Conservation (phyloP, 2,113 vertebrate genomes). For the Haliaeetus leucogaster region DNA sequence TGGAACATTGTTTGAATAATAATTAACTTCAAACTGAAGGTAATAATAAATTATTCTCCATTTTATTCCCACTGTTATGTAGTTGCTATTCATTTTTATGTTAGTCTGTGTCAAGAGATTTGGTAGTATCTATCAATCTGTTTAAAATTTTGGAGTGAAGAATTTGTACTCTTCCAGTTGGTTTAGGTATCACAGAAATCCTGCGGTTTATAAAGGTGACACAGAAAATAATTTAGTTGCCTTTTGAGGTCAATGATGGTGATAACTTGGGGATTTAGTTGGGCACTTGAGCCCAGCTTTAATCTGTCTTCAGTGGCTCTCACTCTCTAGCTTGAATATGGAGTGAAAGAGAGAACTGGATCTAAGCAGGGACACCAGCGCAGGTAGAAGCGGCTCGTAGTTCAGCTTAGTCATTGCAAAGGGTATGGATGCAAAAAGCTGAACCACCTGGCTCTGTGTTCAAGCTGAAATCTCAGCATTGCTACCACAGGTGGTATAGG, state of each 20-base stretch:
- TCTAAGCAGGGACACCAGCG: neutral
- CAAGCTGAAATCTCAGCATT: neutral
- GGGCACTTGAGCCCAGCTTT: neutral
- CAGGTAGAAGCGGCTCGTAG: rapidly evolving
- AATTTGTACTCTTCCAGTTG: neutral
- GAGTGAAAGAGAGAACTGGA: neutral
- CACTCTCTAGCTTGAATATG: neutral
- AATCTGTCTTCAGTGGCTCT: neutral
- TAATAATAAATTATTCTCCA: neutral
- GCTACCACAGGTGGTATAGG: neutral
- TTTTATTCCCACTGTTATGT: neutral
- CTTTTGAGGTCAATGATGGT: neutral
- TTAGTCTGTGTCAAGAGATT: neutral
- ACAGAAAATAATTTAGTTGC: neutral
- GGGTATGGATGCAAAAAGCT: neutral
- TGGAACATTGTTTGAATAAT: neutral
- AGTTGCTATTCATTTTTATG: neutral
- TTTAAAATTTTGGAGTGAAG: neutral
- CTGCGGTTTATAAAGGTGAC: neutral
- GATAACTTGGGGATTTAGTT: neutral
- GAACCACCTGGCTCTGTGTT: neutral
- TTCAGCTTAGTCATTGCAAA: neutral
- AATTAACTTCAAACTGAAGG: neutral
- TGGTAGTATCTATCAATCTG: neutral
- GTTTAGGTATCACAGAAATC: neutral